Evolutionary conservation across 2,797 vertebrate species (phyloP).

Genomic region (Eupleurogrammus muticus): DNA sequence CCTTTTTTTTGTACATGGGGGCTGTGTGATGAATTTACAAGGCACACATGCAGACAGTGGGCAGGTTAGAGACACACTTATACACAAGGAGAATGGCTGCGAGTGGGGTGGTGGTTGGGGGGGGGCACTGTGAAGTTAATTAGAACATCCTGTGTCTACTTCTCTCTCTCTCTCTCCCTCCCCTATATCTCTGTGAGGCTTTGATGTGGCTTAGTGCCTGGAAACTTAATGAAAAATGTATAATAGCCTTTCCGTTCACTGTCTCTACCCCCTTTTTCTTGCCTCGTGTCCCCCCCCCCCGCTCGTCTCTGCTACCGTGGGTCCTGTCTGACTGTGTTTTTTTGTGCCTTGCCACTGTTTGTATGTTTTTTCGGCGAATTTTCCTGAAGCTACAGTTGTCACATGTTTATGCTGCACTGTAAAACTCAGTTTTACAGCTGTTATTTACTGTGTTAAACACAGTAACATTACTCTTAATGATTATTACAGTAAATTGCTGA

Average conservation of each 20-base stretch:
- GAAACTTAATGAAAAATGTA: slow-evolving; percentile 90
- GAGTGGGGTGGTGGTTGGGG: slow-evolving; percentile 28
- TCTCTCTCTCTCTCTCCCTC: slow-evolving; percentile 47
- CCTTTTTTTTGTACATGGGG: slow-evolving; percentile 28
- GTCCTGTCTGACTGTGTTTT: slow-evolving; percentile 29
- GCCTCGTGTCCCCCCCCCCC: slow-evolving; percentile 27
- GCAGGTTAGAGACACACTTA: slow-evolving; percentile 61
- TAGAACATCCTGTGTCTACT: slow-evolving; percentile 85
- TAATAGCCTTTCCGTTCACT: slow-evolving; percentile 81
- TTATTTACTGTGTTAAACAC: too few species aligned
- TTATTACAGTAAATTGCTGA: too few species aligned
- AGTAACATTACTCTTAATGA: too few species aligned
- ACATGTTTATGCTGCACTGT: not conserved
- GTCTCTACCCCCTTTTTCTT: slow-evolving; percentile 56
- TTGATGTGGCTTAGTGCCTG: slow-evolving; percentile 88
- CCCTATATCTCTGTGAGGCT: slow-evolving; percentile 78
- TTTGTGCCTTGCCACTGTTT: slow-evolving; percentile 15
- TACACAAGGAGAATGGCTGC: slow-evolving; percentile 54
- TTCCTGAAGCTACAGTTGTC: slow-evolving; percentile 47
- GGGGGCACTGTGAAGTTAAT: slow-evolving; percentile 85
- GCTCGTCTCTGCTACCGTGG: slow-evolving; percentile 35
- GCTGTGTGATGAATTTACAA: slow-evolving; percentile 76
- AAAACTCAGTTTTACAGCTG: too few species aligned
- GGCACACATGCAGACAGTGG: slow-evolving; percentile 63
- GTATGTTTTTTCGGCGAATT: slow-evolving; percentile 10